Base-by-base conservation (phyloP, 1,140 invertebrate genomes). In the Drosophila takahashii region DNA sequence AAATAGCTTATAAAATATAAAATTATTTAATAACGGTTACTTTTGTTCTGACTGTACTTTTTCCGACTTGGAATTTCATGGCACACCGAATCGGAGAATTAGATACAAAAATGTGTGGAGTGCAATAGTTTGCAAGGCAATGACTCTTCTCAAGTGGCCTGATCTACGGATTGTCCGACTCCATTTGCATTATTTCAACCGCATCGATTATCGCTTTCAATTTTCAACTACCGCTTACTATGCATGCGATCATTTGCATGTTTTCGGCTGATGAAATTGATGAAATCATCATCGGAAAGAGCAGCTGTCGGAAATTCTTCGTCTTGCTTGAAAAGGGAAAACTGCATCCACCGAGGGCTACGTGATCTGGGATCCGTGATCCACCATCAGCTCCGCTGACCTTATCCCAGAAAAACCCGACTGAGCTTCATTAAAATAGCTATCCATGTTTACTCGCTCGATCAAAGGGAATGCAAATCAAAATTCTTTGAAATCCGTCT, bases 111-210 rank as follows among this genome's bases (percentile, higher is more conserved):
- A 27, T 56, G 50, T 56, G 45, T 47, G 36, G 26, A 81, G 51
- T 84, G 80, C 81, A 84, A 84, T 84, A 84, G 80, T 84, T 79
- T 50, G 51, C 59, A 52, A 75, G 79, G 79, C 79, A 84, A 84
- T 84, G 81, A 84, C 81, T 84, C 64, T 65, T 48, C 52, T 26
- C 22, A 22, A 13, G 16, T 32, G 47, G 34, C 50, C 57, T 74
- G 69, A 74, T 71, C 64, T 67, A 42, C 64, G 60, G 53, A 18
- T 15, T 44, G 41, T 18, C 9, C 45, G 39, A 47, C 34, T 71
- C 34, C 18, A 83, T 79, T 83, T 84, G 56, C 70, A 79, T 74
- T 74, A 73, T 53, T 74, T 72, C 27, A 45, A 36, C 44, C 53
- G 70, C 70, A 74, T 70, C 74, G 53, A 62, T 74, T 60, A 64